phyloP scores from a whole-genome alignment of 2,113 vertebrate species.

The Carollia perspicillata region DNA sequence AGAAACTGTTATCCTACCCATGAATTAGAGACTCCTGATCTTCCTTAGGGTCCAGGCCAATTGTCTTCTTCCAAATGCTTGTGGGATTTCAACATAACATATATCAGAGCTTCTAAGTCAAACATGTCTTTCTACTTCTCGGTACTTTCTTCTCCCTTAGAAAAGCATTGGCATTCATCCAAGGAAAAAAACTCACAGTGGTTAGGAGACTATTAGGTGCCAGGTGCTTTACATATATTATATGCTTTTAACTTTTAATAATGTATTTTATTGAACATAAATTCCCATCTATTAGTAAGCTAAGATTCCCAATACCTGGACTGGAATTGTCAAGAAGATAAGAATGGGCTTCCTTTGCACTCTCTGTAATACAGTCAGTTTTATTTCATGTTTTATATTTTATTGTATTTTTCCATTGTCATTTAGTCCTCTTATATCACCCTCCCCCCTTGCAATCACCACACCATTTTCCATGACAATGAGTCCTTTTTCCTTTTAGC shows the following conservation, averaged over 20 bases:
- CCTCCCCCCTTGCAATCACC: too few relatives aligned
- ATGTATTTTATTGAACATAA: background rate
- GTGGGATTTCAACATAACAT: background rate
- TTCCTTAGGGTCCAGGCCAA: background rate
- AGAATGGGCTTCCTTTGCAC: background rate
- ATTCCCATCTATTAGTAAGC: background rate
- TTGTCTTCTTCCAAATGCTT: background rate
- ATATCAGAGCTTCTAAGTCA: background rate
- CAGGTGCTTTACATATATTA: background rate
- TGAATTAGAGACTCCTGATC: rapidly evolving
- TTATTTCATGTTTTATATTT: background rate
- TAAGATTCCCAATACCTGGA: background rate
- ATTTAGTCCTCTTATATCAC: too few relatives aligned
- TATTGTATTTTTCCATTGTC: too few relatives aligned
- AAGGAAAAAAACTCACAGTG: background rate
- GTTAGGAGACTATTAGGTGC: background rate
- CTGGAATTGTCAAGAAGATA: background rate
- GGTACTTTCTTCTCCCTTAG: background rate
- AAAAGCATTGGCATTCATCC: background rate
- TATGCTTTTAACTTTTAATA: background rate
- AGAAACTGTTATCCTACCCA: background rate
- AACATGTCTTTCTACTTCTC: background rate
- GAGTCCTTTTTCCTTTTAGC: too few relatives aligned
- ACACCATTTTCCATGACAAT: too few relatives aligned
- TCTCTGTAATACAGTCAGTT: background rate